phyloP scores from a whole-genome alignment of 2,113 vertebrate species.

The Antechinus stuartii region DNA sequence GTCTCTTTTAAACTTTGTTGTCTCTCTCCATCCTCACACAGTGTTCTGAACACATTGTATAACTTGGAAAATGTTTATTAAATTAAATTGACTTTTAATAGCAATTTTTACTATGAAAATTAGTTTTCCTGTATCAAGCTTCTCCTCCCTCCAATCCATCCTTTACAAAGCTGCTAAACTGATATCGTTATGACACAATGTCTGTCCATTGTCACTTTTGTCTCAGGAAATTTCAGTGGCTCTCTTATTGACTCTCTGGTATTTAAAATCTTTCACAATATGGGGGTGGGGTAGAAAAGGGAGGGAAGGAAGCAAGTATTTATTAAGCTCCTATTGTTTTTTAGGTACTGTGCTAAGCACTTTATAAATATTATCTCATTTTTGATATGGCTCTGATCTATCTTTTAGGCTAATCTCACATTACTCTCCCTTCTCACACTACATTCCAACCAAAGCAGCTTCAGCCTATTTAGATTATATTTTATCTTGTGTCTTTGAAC shows the following conservation, averaged over 20 bases:
- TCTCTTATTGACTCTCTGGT: not conserved
- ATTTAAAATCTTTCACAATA: not conserved
- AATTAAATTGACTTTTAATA: not conserved
- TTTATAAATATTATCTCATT: not conserved
- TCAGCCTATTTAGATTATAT: not conserved
- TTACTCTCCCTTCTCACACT: not conserved
- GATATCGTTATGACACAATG: not conserved
- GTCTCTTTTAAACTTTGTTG: not conserved
- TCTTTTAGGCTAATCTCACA: not conserved
- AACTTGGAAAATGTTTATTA: not conserved
- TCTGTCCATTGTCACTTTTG: not conserved
- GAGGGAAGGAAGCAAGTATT: not conserved
- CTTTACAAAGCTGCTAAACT: not conserved
- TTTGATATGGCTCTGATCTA: not conserved
- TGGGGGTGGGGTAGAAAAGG: not conserved
- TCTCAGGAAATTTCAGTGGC: not conserved
- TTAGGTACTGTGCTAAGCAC: not conserved
- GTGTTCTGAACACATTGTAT: not conserved
- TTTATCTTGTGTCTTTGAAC: not conserved
- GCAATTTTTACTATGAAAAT: not conserved
- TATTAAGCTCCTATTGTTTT: not conserved
- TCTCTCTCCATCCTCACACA: not conserved
- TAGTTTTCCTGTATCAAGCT: not conserved
- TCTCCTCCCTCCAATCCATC: not conserved
- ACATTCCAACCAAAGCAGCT: not conserved